A percentile compares a stretch with the other conserved stretches of the same genome.
These are phyloP conservation scores for Oedothorax gibbosus DNA, from an alignment of 1,140 invertebrate genomes.

Conservation along the genomic window DNA sequence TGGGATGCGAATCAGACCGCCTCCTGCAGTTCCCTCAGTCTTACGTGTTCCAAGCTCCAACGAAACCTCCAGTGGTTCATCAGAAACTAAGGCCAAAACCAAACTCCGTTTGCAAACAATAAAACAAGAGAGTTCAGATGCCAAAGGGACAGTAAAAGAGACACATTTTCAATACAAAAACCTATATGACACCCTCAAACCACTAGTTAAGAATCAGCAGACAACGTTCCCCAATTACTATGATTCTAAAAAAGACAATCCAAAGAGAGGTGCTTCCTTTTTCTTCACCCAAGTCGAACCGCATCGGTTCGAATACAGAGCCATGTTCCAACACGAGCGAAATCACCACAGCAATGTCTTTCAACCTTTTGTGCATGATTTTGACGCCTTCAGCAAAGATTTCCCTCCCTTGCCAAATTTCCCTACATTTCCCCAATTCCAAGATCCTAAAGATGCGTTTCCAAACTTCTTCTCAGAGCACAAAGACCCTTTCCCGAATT, in stretches of 20 bases:
- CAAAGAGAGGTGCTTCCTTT: slow-evolving; percentile 49
- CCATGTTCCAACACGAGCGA: slow-evolving; percentile 61
- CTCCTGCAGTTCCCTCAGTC: neutral
- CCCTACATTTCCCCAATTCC: slow-evolving; percentile 67
- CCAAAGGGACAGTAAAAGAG: neutral
- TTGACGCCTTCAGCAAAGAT: slow-evolving; percentile 62
- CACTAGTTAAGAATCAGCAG: slow-evolving; percentile 17
- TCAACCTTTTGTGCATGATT: slow-evolving; percentile 65
- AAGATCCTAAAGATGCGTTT: slow-evolving; percentile 59
- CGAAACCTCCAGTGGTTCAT: slow-evolving; percentile 12
- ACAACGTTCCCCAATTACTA: neutral
- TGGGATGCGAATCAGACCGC: slow-evolving; percentile 24
- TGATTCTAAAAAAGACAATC: slow-evolving; percentile 18
- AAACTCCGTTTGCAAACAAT: neutral
- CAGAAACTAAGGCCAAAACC: slow-evolving; percentile 1
- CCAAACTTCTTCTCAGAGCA: slow-evolving; percentile 66
- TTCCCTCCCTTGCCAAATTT: slow-evolving; percentile 63
- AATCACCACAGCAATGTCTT: slow-evolving; percentile 63
- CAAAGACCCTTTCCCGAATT: slow-evolving; percentile 57
- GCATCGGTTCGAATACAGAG: slow-evolving; percentile 62
- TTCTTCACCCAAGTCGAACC: slow-evolving; percentile 63
- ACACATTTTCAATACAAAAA: neutral
- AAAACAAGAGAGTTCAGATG: neutral
- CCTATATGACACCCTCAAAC: neutral
- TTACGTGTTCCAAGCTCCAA: neutral